Base-by-base conservation (phyloP, 2,797 vertebrate species). In the Periparus ater region DNA sequence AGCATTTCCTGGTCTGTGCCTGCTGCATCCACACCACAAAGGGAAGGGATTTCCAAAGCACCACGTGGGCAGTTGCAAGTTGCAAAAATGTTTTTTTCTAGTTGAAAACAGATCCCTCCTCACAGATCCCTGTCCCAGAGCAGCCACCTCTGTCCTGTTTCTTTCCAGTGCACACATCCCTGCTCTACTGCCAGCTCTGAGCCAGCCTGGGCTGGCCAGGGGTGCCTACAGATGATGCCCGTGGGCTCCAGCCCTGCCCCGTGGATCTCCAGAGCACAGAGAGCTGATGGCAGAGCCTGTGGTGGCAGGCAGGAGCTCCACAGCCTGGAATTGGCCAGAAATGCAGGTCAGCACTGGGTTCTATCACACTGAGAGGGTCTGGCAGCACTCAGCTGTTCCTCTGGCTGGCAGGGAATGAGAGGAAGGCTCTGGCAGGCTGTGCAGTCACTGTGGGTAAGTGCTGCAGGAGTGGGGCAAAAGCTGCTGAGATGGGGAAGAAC, bases 231-330 rank as follows among this genome's bases (percentile, higher is more conserved):
- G 11, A 20, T 34, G 44, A 11, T 63, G n/a, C 11, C 38, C 3
- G 0, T 2, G 4, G 0, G 32, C 65, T 51, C 19, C 73, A 76
- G 47, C 32, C 30, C 65, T 3, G 1, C 48, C 50, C 29, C 45
- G 34, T 17, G 38, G 66, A 30, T 27, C n/a, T 50, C 47, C 77
- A 76, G 45, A 51, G 6, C 34, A 27, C 11, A 38, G 66, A 21
- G 57, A 42, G 50, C 63, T 1, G 4, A 17, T 6, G 45, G 72
- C 4, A 1, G 20, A 84, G 45, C 30, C 60, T 11, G 4, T 15
- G 45, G 48, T 17, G 32, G 13, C 1, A 0, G 48, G 17, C 47
- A 78, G 67, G 71, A 77, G 4, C 48, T 9, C 4, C 5, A 17
- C 1, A n/a, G 51, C 22, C 23, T 47, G 9, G 32, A 20, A 36